Conservation (phyloP, 2,888 invertebrate species). For the Folsomia manolachei region DNA sequence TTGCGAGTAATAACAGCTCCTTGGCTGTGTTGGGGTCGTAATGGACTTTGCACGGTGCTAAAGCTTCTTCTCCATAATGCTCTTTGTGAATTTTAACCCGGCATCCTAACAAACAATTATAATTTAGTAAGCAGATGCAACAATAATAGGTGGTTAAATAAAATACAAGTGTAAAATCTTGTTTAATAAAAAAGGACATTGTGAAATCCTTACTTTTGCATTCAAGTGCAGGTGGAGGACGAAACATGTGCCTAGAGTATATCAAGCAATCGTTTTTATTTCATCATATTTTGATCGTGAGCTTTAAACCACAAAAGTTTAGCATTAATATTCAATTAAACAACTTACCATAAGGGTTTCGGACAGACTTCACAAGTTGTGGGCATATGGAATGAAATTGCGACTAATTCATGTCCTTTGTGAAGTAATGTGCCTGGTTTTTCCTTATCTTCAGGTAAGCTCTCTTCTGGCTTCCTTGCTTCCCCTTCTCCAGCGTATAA, state of each 20-base stretch:
- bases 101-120: constrained; percentile 80
- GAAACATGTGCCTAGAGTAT: constrained; percentile 96
- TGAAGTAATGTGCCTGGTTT: constrained; percentile 67
- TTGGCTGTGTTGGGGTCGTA: constrained; percentile 91
- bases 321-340: too few species aligned
- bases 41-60: constrained; percentile 90
- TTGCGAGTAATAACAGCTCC: constrained; percentile 86
- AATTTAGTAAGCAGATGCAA: not conserved
- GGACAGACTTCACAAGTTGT: constrained; percentile 97
- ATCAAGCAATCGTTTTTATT: too few species aligned
- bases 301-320: too few species aligned
- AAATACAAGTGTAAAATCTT: not conserved
- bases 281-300: too few species aligned
- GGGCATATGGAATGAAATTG: constrained; percentile 96
- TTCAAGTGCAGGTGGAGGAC: constrained; percentile 95
- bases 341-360: constrained; percentile 93
- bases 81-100: constrained; percentile 97
- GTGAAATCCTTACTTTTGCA: constrained; percentile 71
- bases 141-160: too few species aligned
- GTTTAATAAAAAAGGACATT: not conserved
- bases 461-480: constrained; percentile 56
- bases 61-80: constrained; percentile 61
- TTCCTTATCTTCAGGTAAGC: constrained; percentile 54
- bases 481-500: constrained; percentile 92
- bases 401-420: constrained; percentile 93